These are phyloP conservation scores for Urophycis tenuis DNA, from an alignment of 2,797 vertebrate species.

Conservation along the genomic window DNA sequence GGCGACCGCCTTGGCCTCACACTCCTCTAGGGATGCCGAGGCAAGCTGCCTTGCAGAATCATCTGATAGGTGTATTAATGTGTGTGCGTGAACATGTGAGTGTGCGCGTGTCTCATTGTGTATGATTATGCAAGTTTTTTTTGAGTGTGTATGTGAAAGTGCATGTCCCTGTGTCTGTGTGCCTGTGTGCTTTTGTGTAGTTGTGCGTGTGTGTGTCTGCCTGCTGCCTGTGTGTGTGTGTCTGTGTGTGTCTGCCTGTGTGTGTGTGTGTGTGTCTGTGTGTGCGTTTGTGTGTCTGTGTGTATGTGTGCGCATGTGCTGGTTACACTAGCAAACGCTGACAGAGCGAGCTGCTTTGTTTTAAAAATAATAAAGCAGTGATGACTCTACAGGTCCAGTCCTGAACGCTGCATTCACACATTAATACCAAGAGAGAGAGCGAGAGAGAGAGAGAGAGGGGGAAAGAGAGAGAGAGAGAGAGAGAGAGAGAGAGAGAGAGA, in stretches of 20 bases:
- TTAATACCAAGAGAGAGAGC: neutral
- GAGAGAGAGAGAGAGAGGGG: too few species aligned
- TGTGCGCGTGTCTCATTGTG: too few species aligned
- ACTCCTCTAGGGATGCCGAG: conserved; percentile 4
- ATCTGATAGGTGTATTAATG: neutral
- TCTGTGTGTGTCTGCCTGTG: neutral
- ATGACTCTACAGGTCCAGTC: neutral
- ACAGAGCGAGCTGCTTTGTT: neutral
- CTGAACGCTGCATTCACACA: neutral
- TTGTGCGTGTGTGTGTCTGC: too few species aligned
- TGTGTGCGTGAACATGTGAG: neutral
- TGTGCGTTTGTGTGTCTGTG: too few species aligned
- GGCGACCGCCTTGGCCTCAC: conserved; percentile 22
- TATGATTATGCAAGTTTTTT: neutral
- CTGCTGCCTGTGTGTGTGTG: neutral
- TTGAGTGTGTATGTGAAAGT: neutral
- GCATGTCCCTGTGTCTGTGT: neutral
- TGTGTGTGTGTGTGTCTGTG: too few species aligned
- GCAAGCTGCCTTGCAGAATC: neutral
- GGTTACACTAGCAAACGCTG: neutral
- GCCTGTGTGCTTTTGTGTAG: neutral
- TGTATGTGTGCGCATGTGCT: too few species aligned
- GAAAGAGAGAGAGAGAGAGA: too few species aligned
- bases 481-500: too few species aligned
- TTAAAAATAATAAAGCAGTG: neutral